These are phyloP conservation scores for Pollenia angustigena DNA, from an alignment of 2,888 invertebrate species.

Conservation along the genomic window DNA sequence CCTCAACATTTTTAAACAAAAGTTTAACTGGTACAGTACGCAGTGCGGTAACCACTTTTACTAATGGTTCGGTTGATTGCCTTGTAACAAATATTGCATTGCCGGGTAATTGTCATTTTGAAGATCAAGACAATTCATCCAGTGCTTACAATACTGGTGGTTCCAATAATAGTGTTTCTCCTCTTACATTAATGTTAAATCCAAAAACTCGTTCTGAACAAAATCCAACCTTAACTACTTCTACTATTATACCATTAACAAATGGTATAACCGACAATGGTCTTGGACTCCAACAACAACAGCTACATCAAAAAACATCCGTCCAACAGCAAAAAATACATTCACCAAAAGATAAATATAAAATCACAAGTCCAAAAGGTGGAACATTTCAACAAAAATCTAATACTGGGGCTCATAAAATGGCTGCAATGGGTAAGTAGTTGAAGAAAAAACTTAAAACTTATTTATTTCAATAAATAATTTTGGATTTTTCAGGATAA, in stretches of 20 bases:
- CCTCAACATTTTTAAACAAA: constrained; percentile 32
- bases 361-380: constrained; percentile 57
- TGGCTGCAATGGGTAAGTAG: constrained; percentile 41
- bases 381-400: constrained; percentile 21
- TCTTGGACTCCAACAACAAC: constrained; percentile 50
- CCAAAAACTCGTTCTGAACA: constrained; percentile 72
- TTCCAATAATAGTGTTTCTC: constrained; percentile 87
- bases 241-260: constrained; percentile 44
- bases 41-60: constrained; percentile 77
- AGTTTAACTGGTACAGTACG: constrained; percentile 75
- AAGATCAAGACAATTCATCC: constrained; percentile 87
- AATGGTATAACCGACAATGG: constrained; percentile 41
- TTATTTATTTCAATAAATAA: too few species aligned
- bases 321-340: constrained; percentile 59
- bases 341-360: constrained; percentile 61
- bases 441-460: too few species aligned
- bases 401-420: constrained; percentile 22
- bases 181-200: constrained; percentile 85
- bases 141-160: constrained; percentile 91
- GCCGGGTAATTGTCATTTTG: constrained; percentile 75
- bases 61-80: constrained; percentile 77
- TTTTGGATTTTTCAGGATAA: too few species aligned
- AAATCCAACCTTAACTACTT: neutral
- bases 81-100: constrained; percentile 57
- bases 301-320: constrained; percentile 42